phyloP scores from a whole-genome alignment of 2,797 vertebrate species.

The Potorous gilbertii region DNA sequence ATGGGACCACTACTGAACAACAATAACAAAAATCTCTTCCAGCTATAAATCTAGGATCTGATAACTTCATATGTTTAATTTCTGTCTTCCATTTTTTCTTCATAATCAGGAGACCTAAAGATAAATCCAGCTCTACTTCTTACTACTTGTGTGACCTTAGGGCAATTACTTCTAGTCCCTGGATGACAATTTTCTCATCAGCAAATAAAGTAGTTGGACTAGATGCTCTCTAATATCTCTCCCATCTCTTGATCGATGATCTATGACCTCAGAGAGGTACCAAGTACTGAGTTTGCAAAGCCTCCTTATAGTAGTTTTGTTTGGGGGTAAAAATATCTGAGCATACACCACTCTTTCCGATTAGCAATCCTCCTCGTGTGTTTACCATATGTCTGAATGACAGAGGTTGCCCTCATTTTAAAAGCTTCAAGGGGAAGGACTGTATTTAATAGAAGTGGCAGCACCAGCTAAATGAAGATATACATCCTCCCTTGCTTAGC shows the following conservation, averaged over 20 bases:
- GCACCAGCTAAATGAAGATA: not conserved
- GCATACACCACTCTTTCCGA: constrained; percentile 6
- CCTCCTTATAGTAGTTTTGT: not conserved
- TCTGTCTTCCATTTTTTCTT: not conserved
- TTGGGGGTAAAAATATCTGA: constrained; percentile 39
- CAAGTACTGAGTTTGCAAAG: not conserved
- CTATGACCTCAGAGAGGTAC: not conserved
- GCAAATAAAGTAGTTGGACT: not conserved
- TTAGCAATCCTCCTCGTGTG: constrained; percentile 33
- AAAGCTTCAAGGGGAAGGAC: constrained; percentile 6
- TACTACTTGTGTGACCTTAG: not conserved
- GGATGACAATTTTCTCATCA: not conserved
- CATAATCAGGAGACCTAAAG: not conserved
- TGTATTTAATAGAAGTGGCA: not conserved
- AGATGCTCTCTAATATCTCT: not conserved
- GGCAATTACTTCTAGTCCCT: not conserved
- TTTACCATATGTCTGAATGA: constrained; percentile 27
- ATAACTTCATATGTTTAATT: not conserved
- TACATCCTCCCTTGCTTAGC: not conserved
- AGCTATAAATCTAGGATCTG: not conserved
- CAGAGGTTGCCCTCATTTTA: not conserved
- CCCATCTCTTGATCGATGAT: not conserved
- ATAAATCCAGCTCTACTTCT: not conserved
- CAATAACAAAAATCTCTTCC: not conserved
- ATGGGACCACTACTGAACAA: not conserved